These are phyloP conservation scores for Noctua janthe DNA, from an alignment of 2,888 invertebrate species.

Conservation along the genomic window DNA sequence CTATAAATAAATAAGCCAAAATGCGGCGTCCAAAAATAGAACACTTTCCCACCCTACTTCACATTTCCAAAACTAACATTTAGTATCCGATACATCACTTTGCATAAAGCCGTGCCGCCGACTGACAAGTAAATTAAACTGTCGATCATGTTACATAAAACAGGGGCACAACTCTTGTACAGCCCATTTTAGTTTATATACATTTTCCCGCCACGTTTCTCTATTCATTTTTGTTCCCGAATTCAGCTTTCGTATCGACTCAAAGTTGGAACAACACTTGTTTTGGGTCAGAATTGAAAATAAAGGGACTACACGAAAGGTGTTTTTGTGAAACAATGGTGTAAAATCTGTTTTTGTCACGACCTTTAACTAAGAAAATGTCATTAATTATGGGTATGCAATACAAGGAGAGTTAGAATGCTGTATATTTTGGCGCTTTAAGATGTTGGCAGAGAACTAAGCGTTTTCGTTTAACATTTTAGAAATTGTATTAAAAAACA, in stretches of 20 bases:
- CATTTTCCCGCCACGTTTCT: slow-evolving; percentile 6
- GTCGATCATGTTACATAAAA: slow-evolving; percentile 67
- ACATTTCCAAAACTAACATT: slow-evolving; percentile 46
- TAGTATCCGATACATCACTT: slow-evolving; percentile 61
- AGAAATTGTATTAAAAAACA: background rate
- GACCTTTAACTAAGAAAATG: background rate
- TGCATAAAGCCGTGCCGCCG: slow-evolving; percentile 55
- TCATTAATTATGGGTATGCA: background rate
- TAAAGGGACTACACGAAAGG: background rate
- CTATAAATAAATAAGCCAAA: slow-evolving; percentile 4
- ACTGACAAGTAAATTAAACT: slow-evolving; percentile 71
- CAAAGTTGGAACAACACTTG: slow-evolving; percentile 12
- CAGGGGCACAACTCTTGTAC: slow-evolving; percentile 35
- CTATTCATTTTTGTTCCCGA: slow-evolving; percentile 38
- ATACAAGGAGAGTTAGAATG: background rate
- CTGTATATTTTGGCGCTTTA: background rate
- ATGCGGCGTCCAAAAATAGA: slow-evolving; percentile 26
- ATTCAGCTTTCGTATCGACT: slow-evolving; percentile 21
- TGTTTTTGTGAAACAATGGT: background rate
- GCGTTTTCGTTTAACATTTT: background rate
- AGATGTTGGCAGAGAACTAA: background rate
- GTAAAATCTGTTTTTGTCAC: background rate
- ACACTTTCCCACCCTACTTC: slow-evolving; percentile 15
- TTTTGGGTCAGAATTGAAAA: background rate
- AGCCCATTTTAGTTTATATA: slow-evolving; percentile 30